A percentile compares a stretch with the other conserved stretches of the same genome.
phyloP scores from a whole-genome alignment of 2,113 vertebrate genomes.

The Chamaetylas fuelleborni region DNA sequence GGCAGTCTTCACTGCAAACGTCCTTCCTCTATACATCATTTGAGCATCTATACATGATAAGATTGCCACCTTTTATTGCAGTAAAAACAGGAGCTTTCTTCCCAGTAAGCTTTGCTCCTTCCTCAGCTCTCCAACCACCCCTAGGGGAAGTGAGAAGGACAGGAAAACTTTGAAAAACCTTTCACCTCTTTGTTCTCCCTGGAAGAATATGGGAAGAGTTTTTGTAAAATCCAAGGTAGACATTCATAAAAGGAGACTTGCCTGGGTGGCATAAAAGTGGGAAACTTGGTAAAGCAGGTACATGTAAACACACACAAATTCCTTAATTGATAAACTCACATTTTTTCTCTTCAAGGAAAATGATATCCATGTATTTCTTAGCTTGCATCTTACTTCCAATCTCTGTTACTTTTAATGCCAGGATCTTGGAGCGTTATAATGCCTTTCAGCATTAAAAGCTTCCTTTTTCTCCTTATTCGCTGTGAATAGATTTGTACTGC shows the following conservation, averaged over 20 bases:
- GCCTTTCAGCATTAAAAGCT: background rate
- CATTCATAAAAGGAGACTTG: background rate
- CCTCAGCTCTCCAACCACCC: constrained; percentile 54
- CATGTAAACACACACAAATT: background rate
- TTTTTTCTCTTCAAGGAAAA: background rate
- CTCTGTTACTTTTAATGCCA: background rate
- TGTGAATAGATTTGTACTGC: background rate
- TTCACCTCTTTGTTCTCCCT: constrained; percentile 65
- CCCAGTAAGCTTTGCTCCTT: constrained; percentile 54
- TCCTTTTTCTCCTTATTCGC: constrained; percentile 31
- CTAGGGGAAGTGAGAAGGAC: constrained; percentile 62
- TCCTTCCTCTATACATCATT: constrained; percentile 63
- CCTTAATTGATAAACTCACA: background rate
- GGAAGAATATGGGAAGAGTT: constrained; percentile 24
- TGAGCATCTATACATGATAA: constrained; percentile 40
- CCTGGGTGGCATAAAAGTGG: background rate
- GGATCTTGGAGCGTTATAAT: background rate
- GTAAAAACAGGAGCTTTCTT: constrained; percentile 60
- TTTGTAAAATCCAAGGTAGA: constrained; percentile 11
- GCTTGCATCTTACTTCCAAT: background rate
- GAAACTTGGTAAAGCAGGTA: background rate
- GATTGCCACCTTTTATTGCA: constrained; percentile 62
- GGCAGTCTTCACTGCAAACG: constrained; percentile 65
- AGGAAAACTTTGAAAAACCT: constrained; percentile 47
- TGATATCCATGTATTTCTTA: background rate